Conservation (phyloP, 2,113 vertebrate species). For the Cynoglossus semilaevis region DNA sequence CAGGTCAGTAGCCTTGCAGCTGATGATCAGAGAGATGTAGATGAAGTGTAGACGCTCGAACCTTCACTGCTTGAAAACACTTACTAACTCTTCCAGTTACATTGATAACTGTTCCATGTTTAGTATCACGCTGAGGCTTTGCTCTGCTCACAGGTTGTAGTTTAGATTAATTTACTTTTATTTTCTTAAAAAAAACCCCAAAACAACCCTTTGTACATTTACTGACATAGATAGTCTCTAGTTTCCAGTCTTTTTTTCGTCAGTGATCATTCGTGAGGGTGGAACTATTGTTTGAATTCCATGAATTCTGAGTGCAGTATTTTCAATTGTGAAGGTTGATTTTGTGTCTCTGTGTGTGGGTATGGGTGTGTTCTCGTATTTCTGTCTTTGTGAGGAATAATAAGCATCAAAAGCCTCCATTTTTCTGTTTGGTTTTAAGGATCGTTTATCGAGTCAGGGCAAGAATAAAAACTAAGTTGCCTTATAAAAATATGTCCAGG, state of each 20-base stretch:
- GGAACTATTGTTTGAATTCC: conserved; percentile 76
- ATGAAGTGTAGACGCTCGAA: too few relatives aligned
- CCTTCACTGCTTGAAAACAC: too few relatives aligned
- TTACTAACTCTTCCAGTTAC: too few relatives aligned
- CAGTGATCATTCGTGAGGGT: conserved; percentile 70
- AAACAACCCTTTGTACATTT: not conserved
- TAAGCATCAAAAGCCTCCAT: too few relatives aligned
- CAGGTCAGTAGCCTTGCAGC: too few relatives aligned
- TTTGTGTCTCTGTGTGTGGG: not conserved
- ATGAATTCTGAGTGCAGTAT: conserved; percentile 70
- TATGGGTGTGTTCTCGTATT: not conserved
- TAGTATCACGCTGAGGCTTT: conserved; percentile 26
- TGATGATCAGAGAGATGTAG: too few relatives aligned
- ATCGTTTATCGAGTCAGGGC: too few relatives aligned
- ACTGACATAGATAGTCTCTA: conserved; percentile 42
- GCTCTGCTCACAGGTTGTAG: conserved; percentile 43
- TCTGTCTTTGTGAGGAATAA: too few relatives aligned
- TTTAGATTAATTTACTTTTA: conserved; percentile 37
- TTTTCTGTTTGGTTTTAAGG: too few relatives aligned
- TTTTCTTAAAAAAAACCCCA: conserved; percentile 24
- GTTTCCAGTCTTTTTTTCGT: conserved; percentile 50
- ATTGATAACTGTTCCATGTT: too few relatives aligned
- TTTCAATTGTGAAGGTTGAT: conserved; percentile 39
- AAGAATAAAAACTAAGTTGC: too few relatives aligned
- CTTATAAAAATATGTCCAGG: too few relatives aligned